These are phyloP conservation scores for Drosophila monieri DNA, from an alignment of 2,888 invertebrate species.

Conservation along the genomic window DNA sequence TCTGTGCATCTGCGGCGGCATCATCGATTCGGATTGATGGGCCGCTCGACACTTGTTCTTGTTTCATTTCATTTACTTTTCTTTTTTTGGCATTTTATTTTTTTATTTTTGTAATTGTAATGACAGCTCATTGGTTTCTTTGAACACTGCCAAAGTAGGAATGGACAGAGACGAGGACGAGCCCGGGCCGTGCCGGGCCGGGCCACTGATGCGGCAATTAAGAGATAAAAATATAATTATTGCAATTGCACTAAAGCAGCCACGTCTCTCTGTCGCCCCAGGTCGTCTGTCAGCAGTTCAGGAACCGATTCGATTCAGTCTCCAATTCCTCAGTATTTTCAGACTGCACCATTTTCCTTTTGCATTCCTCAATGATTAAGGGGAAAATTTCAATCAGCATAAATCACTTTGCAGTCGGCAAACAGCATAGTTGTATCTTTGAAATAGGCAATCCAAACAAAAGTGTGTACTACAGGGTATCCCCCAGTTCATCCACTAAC, in stretches of 20 bases:
- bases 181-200: slow-evolving; percentile 12
- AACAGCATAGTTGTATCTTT: not conserved
- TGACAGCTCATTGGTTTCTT: slow-evolving; percentile 81
- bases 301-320: slow-evolving; percentile 27
- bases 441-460: not conserved
- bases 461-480: slow-evolving; percentile 7
- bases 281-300: slow-evolving; percentile 49
- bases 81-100: slow-evolving; percentile 39
- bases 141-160: slow-evolving; percentile 48
- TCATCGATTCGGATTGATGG: slow-evolving; percentile 80
- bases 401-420: slow-evolving; percentile 75
- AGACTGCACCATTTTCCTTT: slow-evolving; percentile 1
- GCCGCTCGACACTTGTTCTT: slow-evolving; percentile 72
- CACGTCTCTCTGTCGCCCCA: slow-evolving; percentile 24
- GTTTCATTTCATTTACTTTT: slow-evolving; percentile 44
- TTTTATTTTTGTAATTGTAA: slow-evolving; percentile 71
- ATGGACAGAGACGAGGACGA: not conserved
- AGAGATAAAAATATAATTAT: slow-evolving; percentile 82
- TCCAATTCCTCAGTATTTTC: slow-evolving; percentile 15
- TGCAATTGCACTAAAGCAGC: slow-evolving; percentile 61
- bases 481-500: not conserved
- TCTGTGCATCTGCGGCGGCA: slow-evolving; percentile 54
- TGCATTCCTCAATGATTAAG: slow-evolving; percentile 52
- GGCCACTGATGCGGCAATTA: slow-evolving; percentile 77
- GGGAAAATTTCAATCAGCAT: slow-evolving; percentile 68